These are phyloP conservation scores for Empis livida DNA, from an alignment of 2,888 invertebrate species.

Conservation along the genomic window DNA sequence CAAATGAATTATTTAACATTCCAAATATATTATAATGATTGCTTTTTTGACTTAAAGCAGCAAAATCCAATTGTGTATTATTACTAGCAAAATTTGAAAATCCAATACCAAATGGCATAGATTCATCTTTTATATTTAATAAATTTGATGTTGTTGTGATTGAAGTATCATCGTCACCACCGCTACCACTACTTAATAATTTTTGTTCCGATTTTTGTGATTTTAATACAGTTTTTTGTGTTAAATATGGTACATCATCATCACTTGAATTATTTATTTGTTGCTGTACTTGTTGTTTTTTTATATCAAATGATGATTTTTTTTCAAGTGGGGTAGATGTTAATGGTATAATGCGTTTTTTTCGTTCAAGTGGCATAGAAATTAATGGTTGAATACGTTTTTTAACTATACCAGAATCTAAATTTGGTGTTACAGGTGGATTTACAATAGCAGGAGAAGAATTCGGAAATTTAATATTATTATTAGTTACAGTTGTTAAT, in stretches of 20 bases:
- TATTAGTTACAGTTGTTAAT: no score
- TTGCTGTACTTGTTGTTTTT: not conserved
- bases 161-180: not conserved
- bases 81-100: constrained; percentile 11
- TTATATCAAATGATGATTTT: constrained; percentile 10
- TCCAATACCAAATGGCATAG: constrained; percentile 15
- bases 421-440: not conserved
- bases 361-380: constrained; percentile 27
- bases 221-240: constrained; percentile 40
- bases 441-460: not conserved
- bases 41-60: constrained; percentile 15
- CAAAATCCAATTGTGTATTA: constrained; percentile 19
- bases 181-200: constrained; percentile 2
- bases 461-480: no score
- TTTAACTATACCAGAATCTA: constrained; percentile 16
- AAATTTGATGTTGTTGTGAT: not conserved
- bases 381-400: constrained; percentile 24
- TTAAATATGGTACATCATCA: constrained; percentile 31
- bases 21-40: constrained; percentile 17
- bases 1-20: not conserved
- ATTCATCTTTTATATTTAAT: constrained; percentile 10
- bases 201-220: constrained; percentile 23
- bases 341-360: constrained; percentile 22
- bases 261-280: constrained; percentile 16
- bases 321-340: constrained; percentile 29